Conservation (phyloP, 2,113 vertebrate genomes). For the Bombycilla garrulus region DNA sequence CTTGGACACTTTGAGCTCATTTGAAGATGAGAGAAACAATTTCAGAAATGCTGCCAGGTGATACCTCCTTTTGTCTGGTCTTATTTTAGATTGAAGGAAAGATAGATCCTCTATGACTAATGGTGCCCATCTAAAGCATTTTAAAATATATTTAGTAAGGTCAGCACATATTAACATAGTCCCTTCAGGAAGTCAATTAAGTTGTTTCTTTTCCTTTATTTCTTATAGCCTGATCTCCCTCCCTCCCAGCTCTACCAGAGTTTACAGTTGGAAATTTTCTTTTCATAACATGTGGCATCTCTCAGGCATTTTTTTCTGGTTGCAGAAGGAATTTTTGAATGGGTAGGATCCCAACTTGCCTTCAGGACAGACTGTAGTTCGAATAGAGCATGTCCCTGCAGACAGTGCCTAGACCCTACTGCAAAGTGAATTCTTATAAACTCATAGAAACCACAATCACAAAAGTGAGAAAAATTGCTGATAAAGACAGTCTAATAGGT, state of each 20-base stretch:
- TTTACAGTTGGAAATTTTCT: not conserved
- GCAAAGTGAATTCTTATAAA: not conserved
- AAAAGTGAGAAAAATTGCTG: not conserved
- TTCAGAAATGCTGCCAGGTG: not conserved
- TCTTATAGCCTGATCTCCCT: not conserved
- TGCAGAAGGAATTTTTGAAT: not conserved
- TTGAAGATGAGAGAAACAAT: not conserved
- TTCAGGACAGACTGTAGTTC: not conserved
- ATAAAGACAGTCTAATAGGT: not conserved
- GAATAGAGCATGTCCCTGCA: not conserved
- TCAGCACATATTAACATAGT: not conserved
- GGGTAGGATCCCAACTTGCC: not conserved
- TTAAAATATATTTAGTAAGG: not conserved
- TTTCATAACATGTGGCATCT: not conserved
- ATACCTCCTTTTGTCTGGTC: not conserved
- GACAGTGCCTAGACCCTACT: not conserved
- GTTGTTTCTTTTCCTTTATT: not conserved
- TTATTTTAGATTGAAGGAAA: not conserved
- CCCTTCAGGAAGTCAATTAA: not conserved
- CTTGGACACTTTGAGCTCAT: not conserved
- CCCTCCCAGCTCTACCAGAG: not conserved
- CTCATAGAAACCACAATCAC: not conserved
- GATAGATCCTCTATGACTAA: not conserved
- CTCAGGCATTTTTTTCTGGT: not conserved
- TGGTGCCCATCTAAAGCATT: not conserved